These are phyloP conservation scores for Poeciliopsis prolifica DNA, from an alignment of 2,113 vertebrate genomes.

Conservation along the genomic window DNA sequence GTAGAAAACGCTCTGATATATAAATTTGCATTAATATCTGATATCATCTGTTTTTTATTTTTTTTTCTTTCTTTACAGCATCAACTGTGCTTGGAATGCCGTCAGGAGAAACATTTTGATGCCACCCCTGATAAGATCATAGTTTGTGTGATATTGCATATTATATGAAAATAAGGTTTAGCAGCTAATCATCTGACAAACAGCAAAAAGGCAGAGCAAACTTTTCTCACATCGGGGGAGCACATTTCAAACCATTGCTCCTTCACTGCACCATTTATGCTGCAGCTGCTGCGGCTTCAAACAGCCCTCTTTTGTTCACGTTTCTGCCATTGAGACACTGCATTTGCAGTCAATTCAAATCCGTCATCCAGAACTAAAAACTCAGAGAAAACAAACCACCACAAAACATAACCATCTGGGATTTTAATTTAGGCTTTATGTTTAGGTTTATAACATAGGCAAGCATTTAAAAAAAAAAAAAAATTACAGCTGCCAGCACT, in stretches of 20 bases:
- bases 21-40: constrained; percentile 35
- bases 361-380: not conserved
- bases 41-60: constrained; percentile 31
- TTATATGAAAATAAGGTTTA: constrained; percentile 4
- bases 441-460: not conserved
- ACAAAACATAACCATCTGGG: not conserved
- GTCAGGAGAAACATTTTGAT: constrained; percentile 17
- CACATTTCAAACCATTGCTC: not conserved
- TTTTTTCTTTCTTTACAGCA: constrained; percentile 15
- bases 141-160: constrained; percentile 5
- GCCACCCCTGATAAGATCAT: not conserved
- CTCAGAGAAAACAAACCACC: not conserved
- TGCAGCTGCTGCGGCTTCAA: not conserved
- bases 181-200: not conserved
- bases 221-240: not conserved
- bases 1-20: constrained; percentile 39
- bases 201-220: not conserved
- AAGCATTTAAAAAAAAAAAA: too few relatives aligned
- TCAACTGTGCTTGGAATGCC: not conserved
- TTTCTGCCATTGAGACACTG: not conserved
- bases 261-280: not conserved
- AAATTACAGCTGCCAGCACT: constrained; percentile 1
- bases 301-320: constrained; percentile 4
- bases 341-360: constrained; percentile 14
- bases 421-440: constrained; percentile 7